Conservation (phyloP, 2,797 vertebrate genomes). For the Knipowitschia caucasica region DNA sequence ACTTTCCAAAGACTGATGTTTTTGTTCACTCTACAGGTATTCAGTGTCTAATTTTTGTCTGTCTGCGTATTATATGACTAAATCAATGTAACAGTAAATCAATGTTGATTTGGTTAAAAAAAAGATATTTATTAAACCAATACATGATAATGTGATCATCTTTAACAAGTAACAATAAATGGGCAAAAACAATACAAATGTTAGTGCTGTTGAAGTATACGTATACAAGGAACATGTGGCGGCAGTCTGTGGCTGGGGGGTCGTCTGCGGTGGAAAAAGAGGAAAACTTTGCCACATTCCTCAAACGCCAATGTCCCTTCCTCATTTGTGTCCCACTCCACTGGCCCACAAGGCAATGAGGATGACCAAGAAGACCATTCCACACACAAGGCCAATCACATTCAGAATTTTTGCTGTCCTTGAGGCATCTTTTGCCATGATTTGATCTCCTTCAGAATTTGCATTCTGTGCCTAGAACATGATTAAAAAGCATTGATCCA, state of each 20-base stretch:
- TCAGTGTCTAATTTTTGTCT: neutral
- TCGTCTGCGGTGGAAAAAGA: neutral
- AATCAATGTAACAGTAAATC: neutral
- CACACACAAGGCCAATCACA: slow-evolving; percentile 52
- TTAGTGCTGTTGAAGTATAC: neutral
- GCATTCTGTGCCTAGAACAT: slow-evolving; percentile 54
- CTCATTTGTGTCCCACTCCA: neutral
- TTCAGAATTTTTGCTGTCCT: slow-evolving; percentile 66
- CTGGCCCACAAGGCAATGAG: neutral
- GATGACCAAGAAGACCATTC: slow-evolving; percentile 49
- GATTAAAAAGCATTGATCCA: neutral
- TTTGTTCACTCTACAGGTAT: neutral
- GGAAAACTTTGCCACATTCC: slow-evolving; percentile 2
- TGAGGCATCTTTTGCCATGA: slow-evolving; percentile 44
- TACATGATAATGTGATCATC: neutral
- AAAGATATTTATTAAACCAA: neutral
- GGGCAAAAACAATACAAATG: neutral
- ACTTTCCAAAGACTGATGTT: slow-evolving; percentile 9
- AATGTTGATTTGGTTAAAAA: neutral
- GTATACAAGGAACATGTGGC: no score
- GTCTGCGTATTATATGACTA: neutral
- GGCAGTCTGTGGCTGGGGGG: slow-evolving; percentile 11
- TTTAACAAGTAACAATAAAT: neutral
- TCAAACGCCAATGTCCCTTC: neutral
- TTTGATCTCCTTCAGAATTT: slow-evolving; percentile 32